Evolutionary conservation across 2,113 vertebrate species (phyloP).

Genomic region (Bufo gargarizans): DNA sequence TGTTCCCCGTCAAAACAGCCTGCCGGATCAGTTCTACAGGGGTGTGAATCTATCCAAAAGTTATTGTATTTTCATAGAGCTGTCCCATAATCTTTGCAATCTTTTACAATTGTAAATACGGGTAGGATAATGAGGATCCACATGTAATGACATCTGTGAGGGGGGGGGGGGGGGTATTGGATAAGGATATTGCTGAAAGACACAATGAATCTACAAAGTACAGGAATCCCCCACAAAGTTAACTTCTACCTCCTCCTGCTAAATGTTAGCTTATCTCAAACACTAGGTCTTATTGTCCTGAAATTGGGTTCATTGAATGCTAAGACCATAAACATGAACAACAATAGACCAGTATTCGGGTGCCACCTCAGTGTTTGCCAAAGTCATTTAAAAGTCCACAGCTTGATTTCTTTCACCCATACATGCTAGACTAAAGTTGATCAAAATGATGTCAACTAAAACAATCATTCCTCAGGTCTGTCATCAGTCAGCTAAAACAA

Average conservation of each 20-base stretch:
- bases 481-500: too few species aligned
- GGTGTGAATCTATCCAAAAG: too few species aligned
- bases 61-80: too few species aligned
- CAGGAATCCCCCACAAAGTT: background rate
- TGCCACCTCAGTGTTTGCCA: background rate
- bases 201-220: background rate
- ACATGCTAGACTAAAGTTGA: too few species aligned
- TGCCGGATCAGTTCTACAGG: too few species aligned
- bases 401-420: too few species aligned
- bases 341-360: background rate
- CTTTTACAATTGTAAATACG: background rate
- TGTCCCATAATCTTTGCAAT: background rate
- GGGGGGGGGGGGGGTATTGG: too few species aligned
- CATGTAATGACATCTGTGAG: background rate
- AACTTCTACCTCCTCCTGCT: background rate
- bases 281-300: background rate
- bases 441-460: too few species aligned
- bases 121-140: background rate
- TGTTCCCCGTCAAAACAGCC: too few species aligned
- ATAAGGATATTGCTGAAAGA: background rate
- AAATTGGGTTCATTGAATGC: background rate
- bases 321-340: background rate
- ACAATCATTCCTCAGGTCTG: too few species aligned
- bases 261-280: background rate
- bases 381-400: background rate